phyloP scores from a whole-genome alignment of 1,140 invertebrate species.

The Drosophila ohnishii region DNA sequence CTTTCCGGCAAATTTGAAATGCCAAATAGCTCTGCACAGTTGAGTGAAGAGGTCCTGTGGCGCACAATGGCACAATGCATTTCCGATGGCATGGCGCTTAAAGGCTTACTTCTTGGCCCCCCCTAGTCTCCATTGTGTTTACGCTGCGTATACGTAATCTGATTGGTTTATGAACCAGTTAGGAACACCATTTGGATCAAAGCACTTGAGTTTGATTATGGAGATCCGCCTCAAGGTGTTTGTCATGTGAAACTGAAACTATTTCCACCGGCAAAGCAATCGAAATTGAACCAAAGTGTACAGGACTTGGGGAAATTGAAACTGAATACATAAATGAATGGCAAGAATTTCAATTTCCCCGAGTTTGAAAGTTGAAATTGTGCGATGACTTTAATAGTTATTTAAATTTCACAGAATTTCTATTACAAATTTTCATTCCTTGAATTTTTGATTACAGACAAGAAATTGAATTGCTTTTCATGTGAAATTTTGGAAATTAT shows the following conservation, averaged over 20 bases:
- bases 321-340: background rate
- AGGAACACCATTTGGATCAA: background rate
- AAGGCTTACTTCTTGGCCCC: conserved; percentile 4
- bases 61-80: conserved; percentile 15
- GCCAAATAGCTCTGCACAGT: background rate
- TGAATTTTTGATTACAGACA: background rate
- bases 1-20: conserved; percentile 16
- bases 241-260: conserved; percentile 8
- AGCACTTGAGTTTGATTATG: background rate
- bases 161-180: conserved; percentile 18
- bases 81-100: conserved; percentile 5
- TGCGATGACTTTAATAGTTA: no score
- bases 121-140: conserved; percentile 16
- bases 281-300: background rate
- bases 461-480: background rate
- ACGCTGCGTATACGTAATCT: conserved; percentile 54
- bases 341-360: background rate
- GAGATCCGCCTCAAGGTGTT: conserved; percentile 2
- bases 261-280: background rate
- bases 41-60: conserved; percentile 1
- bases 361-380: no score
- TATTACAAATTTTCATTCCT: background rate
- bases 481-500: background rate
- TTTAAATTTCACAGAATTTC: background rate
- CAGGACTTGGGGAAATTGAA: background rate